A percentile compares a stretch with the other conserved stretches of the same genome.
phyloP scores from a whole-genome alignment of 2,888 invertebrate species.

The Ophonus ardosiacus region DNA sequence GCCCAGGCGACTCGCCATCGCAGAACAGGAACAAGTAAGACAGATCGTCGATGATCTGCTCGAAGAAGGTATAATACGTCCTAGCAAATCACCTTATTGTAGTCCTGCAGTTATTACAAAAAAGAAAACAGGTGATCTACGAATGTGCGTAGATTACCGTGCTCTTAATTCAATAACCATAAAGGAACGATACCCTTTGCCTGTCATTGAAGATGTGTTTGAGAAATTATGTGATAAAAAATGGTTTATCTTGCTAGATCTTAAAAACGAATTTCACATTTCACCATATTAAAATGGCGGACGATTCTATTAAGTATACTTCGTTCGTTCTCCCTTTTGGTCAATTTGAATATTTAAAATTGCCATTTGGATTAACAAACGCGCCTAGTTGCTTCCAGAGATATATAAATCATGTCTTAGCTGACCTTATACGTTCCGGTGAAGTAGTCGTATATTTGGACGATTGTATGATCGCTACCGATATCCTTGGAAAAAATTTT shows the following conservation, averaged over 20 bases:
- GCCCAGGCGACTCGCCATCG: constrained; percentile 60
- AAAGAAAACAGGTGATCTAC: constrained; percentile 56
- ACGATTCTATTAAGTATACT: constrained; percentile 66
- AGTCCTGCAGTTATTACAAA: constrained; percentile 65
- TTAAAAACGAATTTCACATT: constrained; percentile 68
- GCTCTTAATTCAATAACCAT: constrained; percentile 64
- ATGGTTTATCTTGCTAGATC: constrained; percentile 67
- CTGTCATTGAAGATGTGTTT: constrained; percentile 66
- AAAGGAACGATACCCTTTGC: constrained; percentile 65
- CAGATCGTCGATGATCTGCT: constrained; percentile 60
- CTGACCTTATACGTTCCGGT: background rate
- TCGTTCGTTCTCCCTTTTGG: constrained; percentile 67
- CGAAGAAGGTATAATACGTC: constrained; percentile 63
- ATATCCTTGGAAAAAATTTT: too few relatives aligned
- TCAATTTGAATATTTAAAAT: constrained; percentile 66
- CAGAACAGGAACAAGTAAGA: constrained; percentile 48
- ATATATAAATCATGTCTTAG: constrained; percentile 21
- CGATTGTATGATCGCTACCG: constrained; percentile 55
- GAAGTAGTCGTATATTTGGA: constrained; percentile 60
- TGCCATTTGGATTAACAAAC: constrained; percentile 68
- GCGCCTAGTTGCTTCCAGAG: constrained; percentile 66
- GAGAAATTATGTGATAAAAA: constrained; percentile 64
- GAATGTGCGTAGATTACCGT: constrained; percentile 54
- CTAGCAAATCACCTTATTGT: constrained; percentile 64
- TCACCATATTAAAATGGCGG: constrained; percentile 65